phyloP scores from a whole-genome alignment of 2,113 vertebrate genomes.

The Festucalex cinctus region DNA sequence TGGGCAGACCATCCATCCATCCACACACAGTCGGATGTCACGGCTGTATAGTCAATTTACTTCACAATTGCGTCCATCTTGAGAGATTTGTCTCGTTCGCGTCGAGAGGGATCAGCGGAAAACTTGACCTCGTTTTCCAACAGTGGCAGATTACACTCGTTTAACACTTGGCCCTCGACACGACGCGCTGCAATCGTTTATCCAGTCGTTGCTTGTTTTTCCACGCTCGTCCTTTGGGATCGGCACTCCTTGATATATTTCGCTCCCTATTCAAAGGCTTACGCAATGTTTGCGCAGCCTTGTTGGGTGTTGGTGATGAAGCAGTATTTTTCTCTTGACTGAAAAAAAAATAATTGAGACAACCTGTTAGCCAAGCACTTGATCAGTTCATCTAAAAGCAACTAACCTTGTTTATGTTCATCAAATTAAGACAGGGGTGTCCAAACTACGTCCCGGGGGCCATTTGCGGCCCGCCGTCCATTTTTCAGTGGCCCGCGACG shows the following conservation, averaged over 20 bases:
- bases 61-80: background rate
- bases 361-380: background rate
- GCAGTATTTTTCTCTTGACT: background rate
- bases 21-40: background rate
- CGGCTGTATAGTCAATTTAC: background rate
- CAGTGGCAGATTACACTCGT: conserved; percentile 15
- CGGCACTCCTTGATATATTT: background rate
- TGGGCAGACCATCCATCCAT: background rate
- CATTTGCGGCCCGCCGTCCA: no score
- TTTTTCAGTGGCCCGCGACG: no score
- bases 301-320: background rate
- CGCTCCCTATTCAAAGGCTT: background rate
- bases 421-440: no score
- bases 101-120: background rate
- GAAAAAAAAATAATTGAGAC: background rate
- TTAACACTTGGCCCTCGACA: conserved; percentile 17
- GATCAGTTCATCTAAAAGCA: no score
- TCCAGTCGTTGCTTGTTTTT: background rate
- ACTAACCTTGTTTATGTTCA: no score
- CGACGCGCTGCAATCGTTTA: background rate
- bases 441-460: no score
- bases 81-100: background rate
- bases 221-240: background rate
- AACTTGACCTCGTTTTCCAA: conserved; percentile 6
- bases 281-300: background rate